Evolutionary conservation across 2,888 invertebrate genomes (phyloP).

Genomic region (Tineola bisselliella): DNA sequence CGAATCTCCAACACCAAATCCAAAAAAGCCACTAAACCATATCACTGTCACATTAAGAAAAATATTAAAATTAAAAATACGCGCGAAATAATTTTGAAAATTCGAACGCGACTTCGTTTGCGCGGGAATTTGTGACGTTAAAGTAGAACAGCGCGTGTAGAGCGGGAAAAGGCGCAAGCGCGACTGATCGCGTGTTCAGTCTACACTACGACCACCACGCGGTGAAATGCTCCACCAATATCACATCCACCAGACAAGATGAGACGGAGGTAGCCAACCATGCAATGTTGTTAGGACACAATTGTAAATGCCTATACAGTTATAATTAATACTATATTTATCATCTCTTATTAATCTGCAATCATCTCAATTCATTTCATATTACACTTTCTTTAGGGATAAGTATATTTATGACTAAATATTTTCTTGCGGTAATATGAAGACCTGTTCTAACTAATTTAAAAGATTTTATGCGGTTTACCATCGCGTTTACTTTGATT

Average conservation of each 20-base stretch:
- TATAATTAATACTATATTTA: not conserved
- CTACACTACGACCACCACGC: not conserved
- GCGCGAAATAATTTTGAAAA: conserved; percentile 5
- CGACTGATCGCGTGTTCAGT: not conserved
- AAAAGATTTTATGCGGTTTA: no score
- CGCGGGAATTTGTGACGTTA: not conserved
- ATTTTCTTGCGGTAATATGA: no score
- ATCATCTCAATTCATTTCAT: no score
- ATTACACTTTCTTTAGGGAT: no score
- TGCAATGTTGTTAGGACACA: not conserved
- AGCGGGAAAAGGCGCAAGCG: conserved; percentile 8
- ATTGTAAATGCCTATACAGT: not conserved
- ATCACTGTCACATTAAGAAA: conserved; percentile 50
- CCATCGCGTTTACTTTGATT: no score
- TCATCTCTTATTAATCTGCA: no score
- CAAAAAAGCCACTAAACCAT: conserved; percentile 49
- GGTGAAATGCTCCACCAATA: conserved; percentile 7
- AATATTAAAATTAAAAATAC: not conserved
- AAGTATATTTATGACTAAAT: no score
- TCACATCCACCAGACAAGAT: not conserved
- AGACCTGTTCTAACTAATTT: no score
- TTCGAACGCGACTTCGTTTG: not conserved
- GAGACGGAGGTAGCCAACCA: conserved; percentile 5
- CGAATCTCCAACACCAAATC: not conserved
- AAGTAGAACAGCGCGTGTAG: not conserved